Evolutionary conservation across 1,140 invertebrate genomes (phyloP), one percentile per base, ranked within the genome.

Genomic region (Drosophila setifemur): DNA sequence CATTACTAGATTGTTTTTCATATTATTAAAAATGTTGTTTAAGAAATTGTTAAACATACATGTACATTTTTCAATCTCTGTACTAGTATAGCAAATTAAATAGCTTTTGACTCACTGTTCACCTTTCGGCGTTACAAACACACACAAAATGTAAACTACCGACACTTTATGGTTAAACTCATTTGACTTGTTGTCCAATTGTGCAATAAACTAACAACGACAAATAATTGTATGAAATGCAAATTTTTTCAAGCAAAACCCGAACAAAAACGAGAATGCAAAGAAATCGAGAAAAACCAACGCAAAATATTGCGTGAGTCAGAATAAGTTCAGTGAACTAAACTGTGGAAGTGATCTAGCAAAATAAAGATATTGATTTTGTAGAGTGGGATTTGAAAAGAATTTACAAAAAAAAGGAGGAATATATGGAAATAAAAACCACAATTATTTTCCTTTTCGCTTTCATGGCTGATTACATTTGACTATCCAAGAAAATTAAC

Each of bases 151-250:
- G 12, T 29, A 25, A 47, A 64, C 60, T 49, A 29, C 57, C 33
- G 60, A 81, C 66, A 61, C 58, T 68, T 76, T 67, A 76, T 76
- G 58, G 48, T 67, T 76, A 72, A 71, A 64, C 67, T 67, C 66
- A 83, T 71, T 81, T 52, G 68, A 82, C 77, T 81, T 81, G 76
- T 71, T 77, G 67, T 83, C 57, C 61, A 64, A 73, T 82, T 82
- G 78, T 58, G 63, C 77, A 77, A 82, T 81, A 72, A 69, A 73
- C 67, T 39, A 63, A 73, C 77, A 76, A 49, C 54, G 61, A 47
- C 68, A 63, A 77, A 73, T 68, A 73, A 72, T 64, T 77, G 74
- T 52, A 43, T 52, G 60, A 82, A 72, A 82, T 82, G 73, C 57
- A 78, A 83, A 82, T 82, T 73, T 83, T 37, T 23, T n/a, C n/a